Conservation (phyloP, 2,888 invertebrate genomes). For the Euzophera pinguis region DNA sequence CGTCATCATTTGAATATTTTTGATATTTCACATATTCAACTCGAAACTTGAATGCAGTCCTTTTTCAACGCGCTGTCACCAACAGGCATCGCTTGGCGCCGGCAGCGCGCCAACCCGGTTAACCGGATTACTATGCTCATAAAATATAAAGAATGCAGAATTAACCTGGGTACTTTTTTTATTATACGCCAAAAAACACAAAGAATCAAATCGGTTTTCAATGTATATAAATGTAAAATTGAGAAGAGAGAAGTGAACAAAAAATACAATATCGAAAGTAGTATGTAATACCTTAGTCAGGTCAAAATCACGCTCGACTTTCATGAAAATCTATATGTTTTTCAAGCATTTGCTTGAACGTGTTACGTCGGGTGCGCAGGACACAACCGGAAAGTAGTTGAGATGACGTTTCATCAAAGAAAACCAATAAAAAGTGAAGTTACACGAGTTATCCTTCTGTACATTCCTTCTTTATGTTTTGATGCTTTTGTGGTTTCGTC, state of each 20-base stretch:
- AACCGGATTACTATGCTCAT: constrained; percentile 47
- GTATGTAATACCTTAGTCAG: no score
- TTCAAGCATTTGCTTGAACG: no score
- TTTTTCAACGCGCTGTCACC: constrained; percentile 35
- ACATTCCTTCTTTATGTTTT: neutral
- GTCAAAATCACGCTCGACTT: no score
- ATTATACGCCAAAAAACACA: no score
- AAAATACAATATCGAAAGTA: no score
- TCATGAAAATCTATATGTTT: no score
- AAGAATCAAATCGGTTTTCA: no score
- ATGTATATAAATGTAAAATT: no score
- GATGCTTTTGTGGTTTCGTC: constrained; percentile 45
- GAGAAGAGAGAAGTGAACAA: no score
- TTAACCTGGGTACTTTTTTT: no score
- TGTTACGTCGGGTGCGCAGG: no score
- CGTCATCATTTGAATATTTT: constrained; percentile 12
- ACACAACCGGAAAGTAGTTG: no score
- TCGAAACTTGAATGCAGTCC: constrained; percentile 12
- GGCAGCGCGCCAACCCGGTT: constrained; percentile 48
- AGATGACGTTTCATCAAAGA: neutral
- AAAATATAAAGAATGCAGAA: neutral
- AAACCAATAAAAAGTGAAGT: neutral
- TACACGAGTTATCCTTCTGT: neutral
- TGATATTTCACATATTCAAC: neutral
- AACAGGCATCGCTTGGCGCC: constrained; percentile 39